Evolutionary conservation across 2,797 vertebrate species (phyloP).

Genomic region (Hydrophis major): DNA sequence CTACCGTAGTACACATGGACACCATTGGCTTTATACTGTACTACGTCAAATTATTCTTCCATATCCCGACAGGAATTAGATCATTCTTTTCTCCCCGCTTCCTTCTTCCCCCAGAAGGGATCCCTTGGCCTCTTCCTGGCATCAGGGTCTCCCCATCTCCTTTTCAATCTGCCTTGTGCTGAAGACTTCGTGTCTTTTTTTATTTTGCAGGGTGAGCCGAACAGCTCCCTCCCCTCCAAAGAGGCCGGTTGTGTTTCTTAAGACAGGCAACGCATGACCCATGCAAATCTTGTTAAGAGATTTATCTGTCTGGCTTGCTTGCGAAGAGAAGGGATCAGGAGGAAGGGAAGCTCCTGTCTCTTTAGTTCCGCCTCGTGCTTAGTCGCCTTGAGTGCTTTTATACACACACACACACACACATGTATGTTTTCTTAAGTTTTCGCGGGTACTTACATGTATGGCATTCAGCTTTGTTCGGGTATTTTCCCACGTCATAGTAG

Average conservation of each 20-base stretch:
- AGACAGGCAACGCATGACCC: slow-evolving; percentile 56
- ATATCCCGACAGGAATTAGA: slow-evolving; percentile 15
- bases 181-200: slow-evolving; percentile 25
- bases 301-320: slow-evolving; percentile 60
- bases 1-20: neutral
- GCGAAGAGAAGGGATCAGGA: neutral
- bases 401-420: no score
- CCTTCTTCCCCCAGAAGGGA: neutral
- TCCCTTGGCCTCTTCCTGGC: slow-evolving; percentile 10
- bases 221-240: slow-evolving; percentile 51
- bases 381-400: neutral
- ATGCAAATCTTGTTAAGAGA: slow-evolving; percentile 62
- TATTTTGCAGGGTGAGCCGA: slow-evolving; percentile 51
- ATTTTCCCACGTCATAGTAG: no score
- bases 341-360: slow-evolving; percentile 23
- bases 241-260: slow-evolving; percentile 60
- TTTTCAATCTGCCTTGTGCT: slow-evolving; percentile 63
- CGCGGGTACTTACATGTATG: no score
- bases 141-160: slow-evolving; percentile 30
- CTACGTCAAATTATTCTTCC: neutral
- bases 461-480: no score
- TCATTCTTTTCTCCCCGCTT: neutral
- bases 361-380: slow-evolving; percentile 29
- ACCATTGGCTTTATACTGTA: no score
- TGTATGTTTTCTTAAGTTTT: no score